Percentiles rank a stretch among this genome's conserved stretches.
These are phyloP conservation scores for Ciconia maguari DNA, from an alignment of 2,113 vertebrate genomes.

Conservation along the genomic window DNA sequence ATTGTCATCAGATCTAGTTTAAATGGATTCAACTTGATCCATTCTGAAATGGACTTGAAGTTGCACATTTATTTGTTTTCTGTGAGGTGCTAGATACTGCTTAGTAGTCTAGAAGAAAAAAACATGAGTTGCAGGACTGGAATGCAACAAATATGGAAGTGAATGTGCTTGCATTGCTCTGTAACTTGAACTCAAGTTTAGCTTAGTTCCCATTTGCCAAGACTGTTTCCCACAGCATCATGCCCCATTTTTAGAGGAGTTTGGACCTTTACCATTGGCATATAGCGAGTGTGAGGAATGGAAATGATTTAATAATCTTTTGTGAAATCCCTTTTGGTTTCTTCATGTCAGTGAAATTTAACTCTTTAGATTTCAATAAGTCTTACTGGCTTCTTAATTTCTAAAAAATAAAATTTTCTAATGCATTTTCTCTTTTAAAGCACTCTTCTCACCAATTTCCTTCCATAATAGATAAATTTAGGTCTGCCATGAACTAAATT, in stretches of 20 bases:
- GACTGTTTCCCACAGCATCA: background rate
- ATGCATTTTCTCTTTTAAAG: background rate
- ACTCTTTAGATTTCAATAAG: background rate
- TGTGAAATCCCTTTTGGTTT: background rate
- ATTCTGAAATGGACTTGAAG: background rate
- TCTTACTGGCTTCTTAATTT: background rate
- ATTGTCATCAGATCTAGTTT: background rate
- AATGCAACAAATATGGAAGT: background rate
- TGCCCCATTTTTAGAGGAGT: background rate
- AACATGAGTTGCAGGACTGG: background rate
- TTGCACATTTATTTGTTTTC: background rate
- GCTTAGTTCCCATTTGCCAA: background rate
- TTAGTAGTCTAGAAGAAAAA: background rate
- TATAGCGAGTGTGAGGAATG: background rate
- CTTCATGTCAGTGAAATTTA: background rate
- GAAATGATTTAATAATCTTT: background rate
- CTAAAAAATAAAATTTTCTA: background rate
- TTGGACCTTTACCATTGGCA: background rate
- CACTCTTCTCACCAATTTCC: background rate
- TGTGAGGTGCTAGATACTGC: background rate
- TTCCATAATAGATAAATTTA: background rate
- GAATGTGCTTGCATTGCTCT: background rate
- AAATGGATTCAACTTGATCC: background rate
- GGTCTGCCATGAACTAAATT: background rate
- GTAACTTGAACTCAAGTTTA: background rate